A percentile compares a stretch with the other conserved stretches of the same genome.
Evolutionary conservation across 53 echinoderm and acorn worm species (phyloP).

Genomic region (Paracentrotus lividus): DNA sequence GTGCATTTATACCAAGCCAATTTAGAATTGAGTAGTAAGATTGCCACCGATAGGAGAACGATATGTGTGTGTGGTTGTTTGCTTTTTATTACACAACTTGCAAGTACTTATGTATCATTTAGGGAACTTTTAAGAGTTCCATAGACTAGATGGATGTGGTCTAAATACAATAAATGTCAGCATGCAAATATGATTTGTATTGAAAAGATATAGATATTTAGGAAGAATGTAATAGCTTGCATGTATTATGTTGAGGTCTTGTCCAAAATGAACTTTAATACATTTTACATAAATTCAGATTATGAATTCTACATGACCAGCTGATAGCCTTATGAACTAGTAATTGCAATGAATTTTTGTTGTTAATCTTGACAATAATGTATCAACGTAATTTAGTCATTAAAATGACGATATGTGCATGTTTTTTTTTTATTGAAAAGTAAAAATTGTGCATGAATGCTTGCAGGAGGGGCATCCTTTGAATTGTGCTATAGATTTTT

Average conservation of each 20-base stretch:
- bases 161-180: too few relatives aligned
- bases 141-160: constrained; percentile 12
- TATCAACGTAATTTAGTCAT: neutral
- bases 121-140: neutral
- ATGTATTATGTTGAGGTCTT: neutral
- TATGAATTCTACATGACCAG: neutral
- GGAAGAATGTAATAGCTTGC: neutral
- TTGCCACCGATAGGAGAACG: neutral
- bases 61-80: constrained; percentile 24
- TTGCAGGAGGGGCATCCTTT: neutral
- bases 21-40: neutral
- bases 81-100: neutral
- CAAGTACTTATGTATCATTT: constrained; percentile 42
- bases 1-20: neutral
- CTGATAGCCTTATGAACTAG: neutral
- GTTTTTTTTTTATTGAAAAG: neutral
- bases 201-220: constrained; percentile 5
- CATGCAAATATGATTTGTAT: neutral
- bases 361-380: neutral
- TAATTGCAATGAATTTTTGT: neutral
- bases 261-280: neutral
- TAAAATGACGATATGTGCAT: neutral
- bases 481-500: neutral
- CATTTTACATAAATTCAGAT: neutral
- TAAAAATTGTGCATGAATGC: neutral